Evolutionary conservation across 2,888 invertebrate genomes (phyloP).

Genomic region (Phaedon cochleariae): DNA sequence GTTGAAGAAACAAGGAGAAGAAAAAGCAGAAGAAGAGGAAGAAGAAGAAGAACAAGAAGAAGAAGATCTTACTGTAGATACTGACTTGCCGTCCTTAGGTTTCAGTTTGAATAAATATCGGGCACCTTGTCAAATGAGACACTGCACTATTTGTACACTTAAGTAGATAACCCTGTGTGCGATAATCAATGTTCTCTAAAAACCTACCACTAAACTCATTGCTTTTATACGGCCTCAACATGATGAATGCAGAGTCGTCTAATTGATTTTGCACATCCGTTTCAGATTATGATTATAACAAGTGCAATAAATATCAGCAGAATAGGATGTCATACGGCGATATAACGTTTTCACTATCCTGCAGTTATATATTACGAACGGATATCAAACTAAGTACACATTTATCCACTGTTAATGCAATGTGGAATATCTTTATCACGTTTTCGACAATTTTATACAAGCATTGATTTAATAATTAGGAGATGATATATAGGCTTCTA

Average conservation of each 20-base stretch:
- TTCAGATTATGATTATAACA: conserved; percentile 3
- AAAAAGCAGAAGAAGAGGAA: no score
- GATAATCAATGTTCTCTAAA: no score
- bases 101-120: no score
- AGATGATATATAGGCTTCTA: conserved; percentile 39
- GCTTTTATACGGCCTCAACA: neutral
- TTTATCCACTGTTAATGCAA: conserved; percentile 11
- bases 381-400: conserved; percentile 11
- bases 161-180: no score
- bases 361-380: conserved; percentile 1
- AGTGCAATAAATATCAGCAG: conserved; percentile 8
- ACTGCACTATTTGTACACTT: no score
- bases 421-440: conserved; percentile 11
- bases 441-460: conserved; percentile 20
- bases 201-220: neutral
- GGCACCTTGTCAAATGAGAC: no score
- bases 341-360: conserved; percentile 11
- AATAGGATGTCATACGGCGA: conserved; percentile 16
- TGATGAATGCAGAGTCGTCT: neutral
- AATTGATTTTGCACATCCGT: conserved; percentile 8
- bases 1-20: no score
- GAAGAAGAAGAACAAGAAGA: no score
- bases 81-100: no score
- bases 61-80: no score
- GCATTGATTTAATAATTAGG: conserved; percentile 39